Percentiles rank a stretch among this genome's conserved stretches.
Evolutionary conservation across 1,140 invertebrate genomes (phyloP).

Genomic region (Bombus pyrosoma): DNA sequence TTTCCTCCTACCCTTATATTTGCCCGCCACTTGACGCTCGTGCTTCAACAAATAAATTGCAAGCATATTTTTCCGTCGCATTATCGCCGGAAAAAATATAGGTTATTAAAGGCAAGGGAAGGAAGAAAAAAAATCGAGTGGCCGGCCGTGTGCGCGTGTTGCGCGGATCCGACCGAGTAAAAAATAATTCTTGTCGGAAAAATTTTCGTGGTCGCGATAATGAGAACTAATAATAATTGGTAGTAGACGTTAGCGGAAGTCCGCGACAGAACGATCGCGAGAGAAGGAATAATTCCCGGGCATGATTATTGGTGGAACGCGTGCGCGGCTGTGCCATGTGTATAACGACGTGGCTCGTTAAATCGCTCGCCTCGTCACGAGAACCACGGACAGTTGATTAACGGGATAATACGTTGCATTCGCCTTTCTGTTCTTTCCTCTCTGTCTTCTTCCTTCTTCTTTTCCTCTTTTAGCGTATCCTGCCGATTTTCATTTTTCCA

Average conservation of each 20-base stretch:
- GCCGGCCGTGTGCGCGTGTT: not conserved
- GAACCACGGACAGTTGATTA: constrained; percentile 7
- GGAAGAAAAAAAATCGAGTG: not conserved
- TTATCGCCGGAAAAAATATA: constrained; percentile 29
- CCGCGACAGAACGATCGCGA: constrained; percentile 49
- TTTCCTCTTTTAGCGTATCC: not conserved
- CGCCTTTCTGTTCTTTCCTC: too few relatives aligned
- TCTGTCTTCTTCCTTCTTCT: not conserved
- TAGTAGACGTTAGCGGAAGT: constrained; percentile 59
- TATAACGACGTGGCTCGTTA: constrained; percentile 27
- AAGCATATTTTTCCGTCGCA: constrained; percentile 31
- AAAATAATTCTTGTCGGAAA: constrained; percentile 49
- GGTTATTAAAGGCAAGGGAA: constrained; percentile 25
- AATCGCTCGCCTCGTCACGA: constrained; percentile 12
- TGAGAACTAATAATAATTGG: constrained; percentile 63
- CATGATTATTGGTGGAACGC: not conserved
- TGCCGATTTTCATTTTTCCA: too few relatives aligned
- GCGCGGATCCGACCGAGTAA: constrained; percentile 28
- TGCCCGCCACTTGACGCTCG: not conserved
- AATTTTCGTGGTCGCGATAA: constrained; percentile 64
- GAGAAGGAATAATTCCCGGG: constrained; percentile 37
- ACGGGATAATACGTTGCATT: not conserved
- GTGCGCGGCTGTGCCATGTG: not conserved
- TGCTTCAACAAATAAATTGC: constrained; percentile 9
- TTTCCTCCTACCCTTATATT: not conserved